A percentile compares a stretch with the other conserved stretches of the same genome.
These are phyloP conservation scores for Tetraodon nigroviridis DNA, from an alignment of 2,113 vertebrate genomes.

Conservation along the genomic window DNA sequence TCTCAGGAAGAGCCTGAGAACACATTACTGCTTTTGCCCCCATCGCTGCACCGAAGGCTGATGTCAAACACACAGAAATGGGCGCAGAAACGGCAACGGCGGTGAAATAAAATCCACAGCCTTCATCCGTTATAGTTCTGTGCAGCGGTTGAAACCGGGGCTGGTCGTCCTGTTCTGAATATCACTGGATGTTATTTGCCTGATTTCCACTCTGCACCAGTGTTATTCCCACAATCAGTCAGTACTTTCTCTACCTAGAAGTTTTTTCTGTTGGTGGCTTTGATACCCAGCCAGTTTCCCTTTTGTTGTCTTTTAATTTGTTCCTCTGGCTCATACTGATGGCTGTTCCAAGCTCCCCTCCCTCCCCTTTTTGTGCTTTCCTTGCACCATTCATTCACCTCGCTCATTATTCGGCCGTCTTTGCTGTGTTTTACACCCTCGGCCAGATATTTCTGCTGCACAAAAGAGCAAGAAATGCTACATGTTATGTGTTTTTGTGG, in stretches of 20 bases:
- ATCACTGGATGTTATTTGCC: slow-evolving; percentile 10
- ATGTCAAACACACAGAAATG: slow-evolving; percentile 39
- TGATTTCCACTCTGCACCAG: background rate
- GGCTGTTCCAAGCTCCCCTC: background rate
- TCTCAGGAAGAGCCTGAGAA: background rate
- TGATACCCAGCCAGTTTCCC: slow-evolving; percentile 12
- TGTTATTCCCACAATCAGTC: background rate
- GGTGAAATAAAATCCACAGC: slow-evolving; percentile 33
- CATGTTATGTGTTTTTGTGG: slow-evolving; percentile 33
- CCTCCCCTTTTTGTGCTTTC: background rate
- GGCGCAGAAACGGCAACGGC: slow-evolving; percentile 31
- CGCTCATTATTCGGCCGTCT: slow-evolving; percentile 29
- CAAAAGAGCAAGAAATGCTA: slow-evolving; percentile 29
- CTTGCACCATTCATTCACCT: slow-evolving; percentile 26
- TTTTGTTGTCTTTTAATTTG: slow-evolving; percentile 20
- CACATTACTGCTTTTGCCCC: no score
- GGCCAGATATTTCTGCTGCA: slow-evolving; percentile 35
- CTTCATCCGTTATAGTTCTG: slow-evolving; percentile 38
- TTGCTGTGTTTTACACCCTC: slow-evolving; percentile 33
- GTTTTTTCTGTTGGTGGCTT: slow-evolving; percentile 1
- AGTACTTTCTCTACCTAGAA: slow-evolving; percentile 6
- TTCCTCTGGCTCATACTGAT: slow-evolving; percentile 4
- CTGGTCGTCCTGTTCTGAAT: background rate
- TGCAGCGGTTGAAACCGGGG: slow-evolving; percentile 27
- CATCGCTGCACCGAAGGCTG: background rate